phyloP scores from a whole-genome alignment of 1,140 invertebrate species.

The Oreohelix idahoensis region DNA sequence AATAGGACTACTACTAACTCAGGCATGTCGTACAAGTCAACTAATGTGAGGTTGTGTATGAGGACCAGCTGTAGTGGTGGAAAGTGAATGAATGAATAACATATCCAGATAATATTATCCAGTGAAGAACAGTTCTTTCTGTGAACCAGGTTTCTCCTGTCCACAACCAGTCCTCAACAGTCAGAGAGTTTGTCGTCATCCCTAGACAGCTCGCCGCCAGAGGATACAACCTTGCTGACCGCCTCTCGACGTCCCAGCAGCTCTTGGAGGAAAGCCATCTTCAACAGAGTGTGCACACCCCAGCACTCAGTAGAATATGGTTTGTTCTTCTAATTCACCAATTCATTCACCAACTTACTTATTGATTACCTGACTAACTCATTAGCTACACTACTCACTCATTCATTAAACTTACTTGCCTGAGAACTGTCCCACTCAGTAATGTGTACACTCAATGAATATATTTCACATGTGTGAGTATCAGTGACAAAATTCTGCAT shows the following conservation, averaged over 20 bases:
- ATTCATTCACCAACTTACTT: too few relatives aligned
- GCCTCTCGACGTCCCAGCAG: not conserved
- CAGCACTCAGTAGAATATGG: slow-evolving; percentile 19
- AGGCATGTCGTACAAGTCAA: too few relatives aligned
- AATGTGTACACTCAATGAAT: too few relatives aligned
- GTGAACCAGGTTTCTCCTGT: slow-evolving; percentile 44
- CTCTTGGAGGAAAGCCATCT: slow-evolving; percentile 43
- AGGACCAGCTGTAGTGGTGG: too few relatives aligned
- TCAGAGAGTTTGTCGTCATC: slow-evolving; percentile 36
- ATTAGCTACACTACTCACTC: not conserved
- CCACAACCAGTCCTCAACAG: slow-evolving; percentile 42
- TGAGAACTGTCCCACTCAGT: too few relatives aligned
- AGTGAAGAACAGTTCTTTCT: not conserved
- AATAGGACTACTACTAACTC: too few relatives aligned
- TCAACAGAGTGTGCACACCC: slow-evolving; percentile 43
- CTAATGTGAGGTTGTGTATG: too few relatives aligned
- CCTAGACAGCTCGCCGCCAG: slow-evolving; percentile 28
- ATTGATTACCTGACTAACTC: not conserved
- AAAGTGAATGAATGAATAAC: too few relatives aligned
- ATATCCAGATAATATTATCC: too few relatives aligned
- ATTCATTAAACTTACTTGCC: not conserved
- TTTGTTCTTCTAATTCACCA: not conserved
- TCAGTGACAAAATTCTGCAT: too few relatives aligned
- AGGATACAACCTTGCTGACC: slow-evolving; percentile 21
- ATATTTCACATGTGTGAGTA: too few relatives aligned